Percentiles rank a stretch among this genome's conserved stretches.
phyloP scores from a whole-genome alignment of 2,797 vertebrate genomes.

The Gallinago stenura region DNA sequence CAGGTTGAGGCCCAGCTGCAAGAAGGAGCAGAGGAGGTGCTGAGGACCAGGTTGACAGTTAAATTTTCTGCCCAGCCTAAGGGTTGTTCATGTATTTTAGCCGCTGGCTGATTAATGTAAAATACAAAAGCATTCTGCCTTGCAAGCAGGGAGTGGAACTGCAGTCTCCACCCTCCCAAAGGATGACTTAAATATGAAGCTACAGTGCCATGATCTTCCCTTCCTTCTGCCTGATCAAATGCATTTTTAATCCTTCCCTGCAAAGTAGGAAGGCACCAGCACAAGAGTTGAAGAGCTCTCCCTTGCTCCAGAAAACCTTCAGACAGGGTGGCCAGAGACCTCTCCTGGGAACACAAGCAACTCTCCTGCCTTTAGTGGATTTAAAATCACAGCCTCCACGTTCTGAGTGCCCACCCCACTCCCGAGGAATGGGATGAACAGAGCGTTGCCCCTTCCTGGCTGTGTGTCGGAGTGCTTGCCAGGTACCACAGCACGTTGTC shows the following conservation, averaged over 20 bases:
- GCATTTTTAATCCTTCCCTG: slow-evolving; percentile 31
- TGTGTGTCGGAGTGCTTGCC: not conserved
- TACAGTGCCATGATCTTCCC: not conserved
- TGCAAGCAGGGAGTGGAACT: not conserved
- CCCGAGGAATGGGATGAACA: not conserved
- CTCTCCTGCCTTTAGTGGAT: not conserved
- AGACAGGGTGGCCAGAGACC: not conserved
- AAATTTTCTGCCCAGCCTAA: not conserved
- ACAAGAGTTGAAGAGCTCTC: not conserved
- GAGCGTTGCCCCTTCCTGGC: fast-evolving
- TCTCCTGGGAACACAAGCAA: not conserved
- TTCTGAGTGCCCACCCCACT: not conserved
- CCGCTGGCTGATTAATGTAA: not conserved
- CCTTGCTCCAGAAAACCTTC: not conserved
- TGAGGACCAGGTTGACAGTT: not conserved
- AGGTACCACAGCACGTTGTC: fast-evolving
- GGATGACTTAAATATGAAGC: not conserved
- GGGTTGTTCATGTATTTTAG: not conserved
- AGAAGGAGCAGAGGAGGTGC: not conserved
- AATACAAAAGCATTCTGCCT: slow-evolving; percentile 23
- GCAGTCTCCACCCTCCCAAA: slow-evolving; percentile 4
- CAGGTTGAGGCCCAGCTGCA: not conserved
- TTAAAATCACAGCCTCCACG: not conserved
- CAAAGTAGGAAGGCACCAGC: not conserved
- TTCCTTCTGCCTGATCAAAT: slow-evolving; percentile 8